These are phyloP conservation scores for Gasterosteus aculeatus DNA, from an alignment of 2,113 vertebrate species.

Conservation along the genomic window DNA sequence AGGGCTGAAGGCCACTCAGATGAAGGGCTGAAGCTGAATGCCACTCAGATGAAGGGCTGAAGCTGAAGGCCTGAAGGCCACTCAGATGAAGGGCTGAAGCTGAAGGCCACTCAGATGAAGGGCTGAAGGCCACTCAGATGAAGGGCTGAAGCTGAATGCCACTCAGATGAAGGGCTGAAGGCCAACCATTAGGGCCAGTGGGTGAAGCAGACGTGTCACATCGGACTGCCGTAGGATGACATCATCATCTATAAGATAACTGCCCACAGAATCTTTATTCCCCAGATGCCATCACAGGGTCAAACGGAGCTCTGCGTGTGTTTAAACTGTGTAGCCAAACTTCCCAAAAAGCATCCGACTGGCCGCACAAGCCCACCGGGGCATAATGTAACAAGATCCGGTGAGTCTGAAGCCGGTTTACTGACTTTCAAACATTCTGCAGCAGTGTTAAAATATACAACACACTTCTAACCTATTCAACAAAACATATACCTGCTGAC, in stretches of 20 bases:
- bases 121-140: no score
- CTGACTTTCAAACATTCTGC: slow-evolving; percentile 58
- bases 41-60: no score
- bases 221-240: slow-evolving; percentile 32
- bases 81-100: no score
- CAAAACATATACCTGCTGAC: slow-evolving; percentile 47
- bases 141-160: no score
- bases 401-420: slow-evolving; percentile 35
- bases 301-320: slow-evolving; percentile 22
- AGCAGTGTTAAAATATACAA: slow-evolving; percentile 35
- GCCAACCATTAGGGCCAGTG: background rate
- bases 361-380: background rate
- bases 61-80: no score
- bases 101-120: no score
- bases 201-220: background rate
- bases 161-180: no score
- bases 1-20: no score
- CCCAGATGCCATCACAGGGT: background rate
- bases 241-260: slow-evolving; percentile 39
- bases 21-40: no score
- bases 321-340: slow-evolving; percentile 38
- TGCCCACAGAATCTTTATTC: background rate
- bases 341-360: background rate
- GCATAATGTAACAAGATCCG: slow-evolving; percentile 41
- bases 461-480: slow-evolving; percentile 44